These are phyloP conservation scores for Lasaia peninsularis DNA, from an alignment of 1,140 invertebrate species.

Conservation along the genomic window DNA sequence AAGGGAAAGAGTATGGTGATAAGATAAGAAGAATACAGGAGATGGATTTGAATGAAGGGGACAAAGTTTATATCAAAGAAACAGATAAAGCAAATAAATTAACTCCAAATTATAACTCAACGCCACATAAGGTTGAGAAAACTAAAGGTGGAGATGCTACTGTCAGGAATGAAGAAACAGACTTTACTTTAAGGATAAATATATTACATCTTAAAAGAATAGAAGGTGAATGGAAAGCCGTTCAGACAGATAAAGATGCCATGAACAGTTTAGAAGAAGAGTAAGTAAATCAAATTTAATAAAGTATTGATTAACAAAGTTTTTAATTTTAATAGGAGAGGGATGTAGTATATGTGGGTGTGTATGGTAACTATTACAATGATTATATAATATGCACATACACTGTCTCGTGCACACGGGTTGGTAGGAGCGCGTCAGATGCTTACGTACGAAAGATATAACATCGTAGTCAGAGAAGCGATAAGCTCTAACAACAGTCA, in stretches of 20 bases:
- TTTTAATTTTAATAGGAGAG: too few species aligned
- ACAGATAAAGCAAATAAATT: slow-evolving; percentile 23
- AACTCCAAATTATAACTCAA: slow-evolving; percentile 18
- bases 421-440: too few species aligned
- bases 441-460: too few species aligned
- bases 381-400: too few species aligned
- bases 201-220: slow-evolving; percentile 19
- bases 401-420: too few species aligned
- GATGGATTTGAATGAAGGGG: slow-evolving; percentile 18
- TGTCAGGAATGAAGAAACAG: slow-evolving; percentile 30
- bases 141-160: slow-evolving; percentile 8
- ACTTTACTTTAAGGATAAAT: slow-evolving; percentile 18
- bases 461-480: too few species aligned
- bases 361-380: too few species aligned
- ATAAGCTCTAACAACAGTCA: too few species aligned
- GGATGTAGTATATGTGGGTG: too few species aligned
- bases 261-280: not conserved
- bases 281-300: too few species aligned
- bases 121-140: slow-evolving; percentile 19
- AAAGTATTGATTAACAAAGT: too few species aligned
- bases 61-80: slow-evolving; percentile 27
- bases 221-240: slow-evolving; percentile 20
- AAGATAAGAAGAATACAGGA: slow-evolving; percentile 16
- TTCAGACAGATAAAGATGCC: slow-evolving; percentile 1
- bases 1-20: slow-evolving; percentile 20